Conservation (phyloP, 2,797 vertebrate genomes). For the Gephyroberyx darwinii region DNA sequence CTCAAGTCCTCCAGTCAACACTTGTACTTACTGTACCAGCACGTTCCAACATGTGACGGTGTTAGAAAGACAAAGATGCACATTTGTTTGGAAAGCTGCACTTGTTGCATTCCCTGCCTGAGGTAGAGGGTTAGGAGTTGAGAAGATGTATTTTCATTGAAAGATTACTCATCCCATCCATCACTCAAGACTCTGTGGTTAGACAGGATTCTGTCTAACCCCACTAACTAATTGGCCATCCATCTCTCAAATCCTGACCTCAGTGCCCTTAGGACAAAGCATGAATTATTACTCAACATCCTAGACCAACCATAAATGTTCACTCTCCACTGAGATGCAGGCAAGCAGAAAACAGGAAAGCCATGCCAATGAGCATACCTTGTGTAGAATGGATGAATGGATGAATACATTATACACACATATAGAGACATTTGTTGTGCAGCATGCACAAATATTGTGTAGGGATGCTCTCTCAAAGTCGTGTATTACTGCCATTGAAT, state of each 20-base stretch:
- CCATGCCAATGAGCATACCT: not conserved
- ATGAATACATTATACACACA: not conserved
- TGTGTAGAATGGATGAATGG: not conserved
- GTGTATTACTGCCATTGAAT: conserved; percentile 13
- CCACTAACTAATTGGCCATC: conserved; percentile 58
- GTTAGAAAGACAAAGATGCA: conserved; percentile 18
- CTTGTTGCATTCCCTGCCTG: conserved; percentile 29
- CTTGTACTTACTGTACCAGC: conserved; percentile 4
- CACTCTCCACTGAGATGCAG: conserved; percentile 12
- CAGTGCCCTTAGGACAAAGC: conserved; percentile 43
- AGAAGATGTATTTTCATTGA: no score
- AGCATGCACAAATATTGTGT: not conserved
- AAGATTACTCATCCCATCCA: conserved; percentile 25
- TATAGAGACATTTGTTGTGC: not conserved
- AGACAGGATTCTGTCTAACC: conserved; percentile 42
- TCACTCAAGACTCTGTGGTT: no score
- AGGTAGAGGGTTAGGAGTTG: conserved; percentile 5
- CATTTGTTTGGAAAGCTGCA: conserved; percentile 24
- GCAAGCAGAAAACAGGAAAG: conserved; percentile 9
- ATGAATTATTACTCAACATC: conserved; percentile 28
- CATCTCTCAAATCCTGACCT: conserved; percentile 49
- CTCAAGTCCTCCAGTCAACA: conserved; percentile 23
- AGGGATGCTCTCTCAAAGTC: not conserved
- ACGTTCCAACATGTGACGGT: conserved; percentile 15
- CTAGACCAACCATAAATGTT: conserved; percentile 25